Conservation (phyloP, 1,140 invertebrate genomes). For the Leptopilina clavipes region DNA sequence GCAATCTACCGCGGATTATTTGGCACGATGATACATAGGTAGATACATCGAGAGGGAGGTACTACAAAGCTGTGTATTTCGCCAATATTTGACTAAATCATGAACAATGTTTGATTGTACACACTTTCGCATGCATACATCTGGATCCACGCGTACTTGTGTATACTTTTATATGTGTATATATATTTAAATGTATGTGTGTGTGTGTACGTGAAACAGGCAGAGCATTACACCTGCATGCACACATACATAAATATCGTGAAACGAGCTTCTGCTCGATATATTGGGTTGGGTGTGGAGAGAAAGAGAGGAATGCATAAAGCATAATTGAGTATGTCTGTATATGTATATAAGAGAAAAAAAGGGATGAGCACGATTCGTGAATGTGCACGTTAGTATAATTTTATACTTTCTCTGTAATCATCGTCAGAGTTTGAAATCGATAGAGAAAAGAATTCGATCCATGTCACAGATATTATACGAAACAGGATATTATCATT, state of each 20-base stretch:
- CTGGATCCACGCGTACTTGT: conserved; percentile 29
- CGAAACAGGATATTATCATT: too few species aligned
- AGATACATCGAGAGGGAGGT: conserved; percentile 63
- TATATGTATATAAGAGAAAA: not conserved
- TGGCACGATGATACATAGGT: conserved; percentile 65
- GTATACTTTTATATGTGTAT: conserved; percentile 26
- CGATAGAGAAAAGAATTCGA: not conserved
- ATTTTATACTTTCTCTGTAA: not conserved
- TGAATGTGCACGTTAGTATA: not conserved
- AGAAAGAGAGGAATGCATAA: not conserved
- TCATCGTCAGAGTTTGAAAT: not conserved
- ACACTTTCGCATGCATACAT: conserved; percentile 58
- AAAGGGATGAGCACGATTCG: not conserved
- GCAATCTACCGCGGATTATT: conserved; percentile 72
- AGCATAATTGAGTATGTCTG: conserved; percentile 16
- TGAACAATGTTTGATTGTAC: conserved; percentile 75
- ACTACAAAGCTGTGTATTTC: conserved; percentile 74
- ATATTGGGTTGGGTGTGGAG: not conserved
- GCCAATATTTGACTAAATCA: conserved; percentile 76
- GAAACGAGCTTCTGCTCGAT: conserved; percentile 26
- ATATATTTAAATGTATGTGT: not conserved
- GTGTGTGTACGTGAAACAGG: not conserved
- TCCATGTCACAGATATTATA: too few species aligned
- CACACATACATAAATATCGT: conserved; percentile 2
- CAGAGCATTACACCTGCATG: conserved; percentile 19